A percentile compares a stretch with the other conserved stretches of the same genome.
phyloP scores from a whole-genome alignment of 1,140 invertebrate species.

The Leucophenga varia region DNA sequence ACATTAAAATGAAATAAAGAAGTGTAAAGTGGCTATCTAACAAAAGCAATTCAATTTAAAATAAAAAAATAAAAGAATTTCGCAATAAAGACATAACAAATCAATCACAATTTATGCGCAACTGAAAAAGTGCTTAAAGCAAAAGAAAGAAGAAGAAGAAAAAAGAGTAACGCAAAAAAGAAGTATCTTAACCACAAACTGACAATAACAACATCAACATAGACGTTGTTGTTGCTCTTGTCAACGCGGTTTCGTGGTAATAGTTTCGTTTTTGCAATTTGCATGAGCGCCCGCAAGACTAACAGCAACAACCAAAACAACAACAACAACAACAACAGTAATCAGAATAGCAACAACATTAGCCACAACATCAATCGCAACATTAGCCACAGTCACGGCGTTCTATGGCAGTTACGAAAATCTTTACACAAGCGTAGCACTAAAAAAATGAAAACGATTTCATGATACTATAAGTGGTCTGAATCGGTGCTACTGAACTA shows the following conservation, averaged over 20 bases:
- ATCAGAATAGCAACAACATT: slow-evolving; percentile 13
- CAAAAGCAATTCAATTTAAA: slow-evolving; percentile 48
- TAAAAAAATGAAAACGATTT: slow-evolving; percentile 56
- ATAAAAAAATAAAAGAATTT: not conserved
- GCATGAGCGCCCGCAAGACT: slow-evolving; percentile 13
- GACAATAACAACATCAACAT: too few relatives aligned
- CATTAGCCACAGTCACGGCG: slow-evolving; percentile 28
- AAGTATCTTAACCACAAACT: too few relatives aligned
- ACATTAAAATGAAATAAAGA: slow-evolving; percentile 14
- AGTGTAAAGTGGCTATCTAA: slow-evolving; percentile 20
- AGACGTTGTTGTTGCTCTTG: too few relatives aligned
- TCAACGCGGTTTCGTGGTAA: not conserved
- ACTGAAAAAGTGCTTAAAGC: slow-evolving; percentile 48
- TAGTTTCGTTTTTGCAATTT: not conserved
- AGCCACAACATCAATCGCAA: slow-evolving; percentile 22
- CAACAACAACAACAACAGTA: slow-evolving; percentile 11
- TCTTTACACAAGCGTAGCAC: slow-evolving; percentile 53
- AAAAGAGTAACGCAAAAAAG: slow-evolving; percentile 8
- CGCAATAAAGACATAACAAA: slow-evolving; percentile 32
- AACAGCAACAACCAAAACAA: slow-evolving; percentile 5
- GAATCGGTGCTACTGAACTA: slow-evolving; percentile 57
- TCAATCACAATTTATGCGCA: slow-evolving; percentile 38
- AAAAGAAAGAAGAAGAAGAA: slow-evolving; percentile 20
- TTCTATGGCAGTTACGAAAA: slow-evolving; percentile 53
- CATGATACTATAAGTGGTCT: slow-evolving; percentile 57